These are phyloP conservation scores for Nannospalax galili DNA, from an alignment of 2,113 vertebrate genomes.

Conservation along the genomic window DNA sequence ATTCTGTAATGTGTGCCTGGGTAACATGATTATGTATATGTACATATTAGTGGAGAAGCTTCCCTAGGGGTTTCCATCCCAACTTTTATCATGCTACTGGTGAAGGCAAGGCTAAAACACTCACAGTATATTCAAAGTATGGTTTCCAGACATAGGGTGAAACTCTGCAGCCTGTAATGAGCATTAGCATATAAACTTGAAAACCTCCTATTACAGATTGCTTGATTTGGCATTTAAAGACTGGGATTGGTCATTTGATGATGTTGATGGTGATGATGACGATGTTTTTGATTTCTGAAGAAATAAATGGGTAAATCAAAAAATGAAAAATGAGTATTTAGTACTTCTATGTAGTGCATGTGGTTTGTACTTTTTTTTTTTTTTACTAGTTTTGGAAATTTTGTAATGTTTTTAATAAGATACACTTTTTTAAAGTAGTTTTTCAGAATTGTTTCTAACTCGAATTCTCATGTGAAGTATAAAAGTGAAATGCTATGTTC, in stretches of 20 bases:
- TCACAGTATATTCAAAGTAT: not conserved
- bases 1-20: not conserved
- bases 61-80: not conserved
- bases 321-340: slow-evolving; percentile 81
- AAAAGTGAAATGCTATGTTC: slow-evolving; percentile 77
- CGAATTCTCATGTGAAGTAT: slow-evolving; percentile 53
- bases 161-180: slow-evolving; percentile 42
- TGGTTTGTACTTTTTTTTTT: slow-evolving; percentile 75
- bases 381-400: slow-evolving; percentile 43
- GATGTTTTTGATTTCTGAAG: slow-evolving; percentile 97
- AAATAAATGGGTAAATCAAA: slow-evolving; percentile 89
- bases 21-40: not conserved
- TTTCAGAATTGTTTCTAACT: slow-evolving; percentile 66
- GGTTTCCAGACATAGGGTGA: slow-evolving; percentile 47
- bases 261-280: slow-evolving; percentile 94
- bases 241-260: slow-evolving; percentile 98
- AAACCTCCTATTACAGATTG: slow-evolving; percentile 93
- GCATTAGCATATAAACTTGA: slow-evolving; percentile 80
- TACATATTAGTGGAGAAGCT: not conserved
- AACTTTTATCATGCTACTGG: not conserved
- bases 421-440: slow-evolving; percentile 54
- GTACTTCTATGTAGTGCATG: slow-evolving; percentile 86
- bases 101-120: not conserved
- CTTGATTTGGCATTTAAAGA: slow-evolving; percentile 95
- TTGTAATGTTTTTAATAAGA: slow-evolving; percentile 56